Evolutionary conservation across 2,797 vertebrate genomes (phyloP), one percentile per base, ranked within the genome.

Genomic region (Rhodeus uyekii): DNA sequence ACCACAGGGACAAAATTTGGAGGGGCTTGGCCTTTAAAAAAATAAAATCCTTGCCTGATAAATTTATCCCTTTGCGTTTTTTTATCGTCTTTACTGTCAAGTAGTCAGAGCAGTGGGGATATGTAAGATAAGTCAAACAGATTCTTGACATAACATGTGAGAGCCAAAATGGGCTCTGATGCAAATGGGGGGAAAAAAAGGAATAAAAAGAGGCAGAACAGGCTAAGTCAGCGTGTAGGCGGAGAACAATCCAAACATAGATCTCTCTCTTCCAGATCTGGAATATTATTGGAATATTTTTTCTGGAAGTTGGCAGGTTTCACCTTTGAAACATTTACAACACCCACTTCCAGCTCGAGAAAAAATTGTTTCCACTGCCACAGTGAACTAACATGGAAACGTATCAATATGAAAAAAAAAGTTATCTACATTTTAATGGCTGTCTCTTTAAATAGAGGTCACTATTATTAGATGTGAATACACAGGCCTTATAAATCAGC

Each of bases 161-260:
- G 9, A 78, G 34, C 48, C 61, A 80, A 39, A 80, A 80, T n/a
- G 12, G 60, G 29, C 60, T 42, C 79, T 74, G 69, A 81, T 63
- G 71, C 68, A 78, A 36, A 76, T 76, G 63, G 69, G n/a, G n/a
- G n/a, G n/a, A n/a, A 83, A 69, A 80, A 63, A 71, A 53, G 24
- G 34, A 53, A 36, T 50, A 48, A 55, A 65, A 58, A 29, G 8
- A 61, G 38, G 27, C 27, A 72, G 38, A 75, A 75, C 68, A 77
- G 78, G 7, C 65, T 83, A 78, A 87, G 77, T 78, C 72, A 80
- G 38, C 81, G 80, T 80, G 78, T 84, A 86, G 84, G 80, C 65
- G 72, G 74, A 71, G 55, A 78, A 74, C 83, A 77, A 55, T 81
- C 75, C 85, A 85, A 86, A 80, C 80, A 82, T 55, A 80, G 78